These are phyloP conservation scores for Aurelia aurita DNA, from an alignment of 30 jellyfish, hydroid and myxozoan species.

Conservation along the genomic window DNA sequence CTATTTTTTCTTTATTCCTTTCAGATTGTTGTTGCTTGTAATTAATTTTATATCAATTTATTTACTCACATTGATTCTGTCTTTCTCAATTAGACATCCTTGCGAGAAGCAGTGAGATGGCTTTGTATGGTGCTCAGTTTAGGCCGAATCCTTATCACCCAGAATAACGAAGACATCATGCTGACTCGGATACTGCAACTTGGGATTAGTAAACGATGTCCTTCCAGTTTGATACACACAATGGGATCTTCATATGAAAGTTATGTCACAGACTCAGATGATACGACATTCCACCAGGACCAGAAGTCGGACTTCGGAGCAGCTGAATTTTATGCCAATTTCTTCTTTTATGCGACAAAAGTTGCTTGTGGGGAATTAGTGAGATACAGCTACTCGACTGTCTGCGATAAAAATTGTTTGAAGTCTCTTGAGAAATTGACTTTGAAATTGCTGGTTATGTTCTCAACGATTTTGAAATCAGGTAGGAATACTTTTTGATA, in stretches of 20 bases:
- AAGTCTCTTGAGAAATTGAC: conserved; percentile 30
- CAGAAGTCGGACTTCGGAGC: conserved; percentile 23
- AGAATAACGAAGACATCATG: conserved; percentile 95
- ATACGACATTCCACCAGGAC: not conserved
- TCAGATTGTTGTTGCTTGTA: no score
- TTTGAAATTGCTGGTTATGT: conserved; percentile 32
- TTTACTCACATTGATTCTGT: no score
- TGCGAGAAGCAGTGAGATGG: conserved; percentile 62
- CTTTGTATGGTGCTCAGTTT: conserved; percentile 74
- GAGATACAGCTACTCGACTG: conserved; percentile 35
- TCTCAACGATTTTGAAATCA: conserved; percentile 44
- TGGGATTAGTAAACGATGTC: conserved; percentile 58
- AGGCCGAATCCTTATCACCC: conserved; percentile 78
- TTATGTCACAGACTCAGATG: no score
- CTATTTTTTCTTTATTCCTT: no score
- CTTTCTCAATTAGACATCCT: conserved; percentile 41
- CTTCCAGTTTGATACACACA: conserved; percentile 2
- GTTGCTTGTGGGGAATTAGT: conserved; percentile 49
- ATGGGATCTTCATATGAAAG: not conserved
- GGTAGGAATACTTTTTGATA: not conserved
- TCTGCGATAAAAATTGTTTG: conserved; percentile 16
- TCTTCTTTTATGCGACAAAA: conserved; percentile 48
- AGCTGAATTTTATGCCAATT: conserved; percentile 71
- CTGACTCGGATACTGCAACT: conserved; percentile 76
- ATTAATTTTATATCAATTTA: no score